Base-by-base conservation (phyloP, 1,140 invertebrate genomes). In the Tetramorium alpestre region DNA sequence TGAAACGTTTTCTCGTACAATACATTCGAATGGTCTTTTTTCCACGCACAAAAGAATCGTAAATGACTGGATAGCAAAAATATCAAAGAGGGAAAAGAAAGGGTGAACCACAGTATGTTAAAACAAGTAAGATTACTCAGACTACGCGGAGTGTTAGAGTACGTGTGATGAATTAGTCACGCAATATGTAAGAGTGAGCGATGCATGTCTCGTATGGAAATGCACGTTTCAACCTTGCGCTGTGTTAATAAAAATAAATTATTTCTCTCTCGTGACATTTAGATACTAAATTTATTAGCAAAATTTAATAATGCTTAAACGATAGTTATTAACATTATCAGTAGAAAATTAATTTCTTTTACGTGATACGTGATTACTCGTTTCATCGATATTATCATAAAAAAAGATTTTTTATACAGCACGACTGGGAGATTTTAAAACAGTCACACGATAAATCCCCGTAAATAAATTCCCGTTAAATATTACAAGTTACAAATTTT, bases 91-190 rank as follows among this genome's bases (percentile, higher is more conserved):
- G 33, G 11, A 47, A 33, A 65, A 65, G 25, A 44, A 81, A 38
- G 38, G 47, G 13, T 56, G 10, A 33, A 41, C 47, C 13, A n/a
- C 13, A 44, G 64, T 41, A 16, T 69, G 77, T 69, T 51, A 54
- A 81, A 65, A 81, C 47, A 81, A 69, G 33, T 25, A 81, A 56
- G 49, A 25, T 70, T 69, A 69, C 47, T 56, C 47, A 5, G 8
- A 51, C 10, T 18, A 25, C 33, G n/a, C 49, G 33, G 33, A 69
- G 44, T 22, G 60, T 67, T 67, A 67, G 47, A 13, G n/a, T 67
- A 54, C 62, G 77, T 62, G 62, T 80, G 49, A 81, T 81, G 64
- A 70, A 81, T 81, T 81, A 69, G 77, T 81, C 77, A 81, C 77
- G 77, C 77, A 81, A 81, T 44, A 49, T 2, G 16, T 65, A 56